phyloP scores from a whole-genome alignment of 2,888 invertebrate species.

The Acronicta aceris region DNA sequence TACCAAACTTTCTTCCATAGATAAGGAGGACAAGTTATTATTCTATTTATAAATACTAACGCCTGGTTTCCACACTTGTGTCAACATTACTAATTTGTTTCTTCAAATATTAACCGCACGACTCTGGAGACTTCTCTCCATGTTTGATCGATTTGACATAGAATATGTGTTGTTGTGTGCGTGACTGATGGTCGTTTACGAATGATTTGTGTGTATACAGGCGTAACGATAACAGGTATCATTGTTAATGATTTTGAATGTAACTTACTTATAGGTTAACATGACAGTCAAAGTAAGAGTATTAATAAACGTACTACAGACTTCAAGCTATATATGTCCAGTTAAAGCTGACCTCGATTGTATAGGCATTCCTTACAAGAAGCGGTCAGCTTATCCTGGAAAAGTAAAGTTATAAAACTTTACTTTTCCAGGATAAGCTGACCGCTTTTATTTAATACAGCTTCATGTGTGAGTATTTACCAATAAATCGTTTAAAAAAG shows the following conservation, averaged over 20 bases:
- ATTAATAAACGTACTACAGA: too few relatives aligned
- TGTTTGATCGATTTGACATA: constrained; percentile 40
- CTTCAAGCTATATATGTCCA: too few relatives aligned
- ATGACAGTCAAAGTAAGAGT: too few relatives aligned
- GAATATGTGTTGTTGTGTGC: constrained; percentile 28
- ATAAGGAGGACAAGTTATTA: constrained; percentile 4
- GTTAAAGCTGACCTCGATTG: too few relatives aligned
- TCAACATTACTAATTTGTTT: constrained; percentile 32
- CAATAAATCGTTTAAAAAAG: too few relatives aligned
- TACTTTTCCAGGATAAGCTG: too few relatives aligned
- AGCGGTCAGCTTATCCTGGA: too few relatives aligned
- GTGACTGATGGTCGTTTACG: constrained; percentile 39
- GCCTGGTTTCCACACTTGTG: constrained; percentile 36
- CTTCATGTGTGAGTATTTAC: too few relatives aligned
- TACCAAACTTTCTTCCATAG: not conserved
- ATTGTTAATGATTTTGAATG: constrained; percentile 5
- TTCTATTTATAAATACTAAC: constrained; percentile 9
- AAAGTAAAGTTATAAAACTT: too few relatives aligned
- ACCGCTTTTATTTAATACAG: too few relatives aligned
- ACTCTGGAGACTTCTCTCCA: constrained; percentile 11
- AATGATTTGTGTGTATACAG: constrained; percentile 28
- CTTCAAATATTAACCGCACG: constrained; percentile 33
- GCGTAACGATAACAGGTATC: constrained; percentile 27
- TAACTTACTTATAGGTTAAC: too few relatives aligned
- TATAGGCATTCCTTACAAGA: too few relatives aligned